phyloP scores from a whole-genome alignment of 2,888 invertebrate species.

The Dryomyza anilis region DNA sequence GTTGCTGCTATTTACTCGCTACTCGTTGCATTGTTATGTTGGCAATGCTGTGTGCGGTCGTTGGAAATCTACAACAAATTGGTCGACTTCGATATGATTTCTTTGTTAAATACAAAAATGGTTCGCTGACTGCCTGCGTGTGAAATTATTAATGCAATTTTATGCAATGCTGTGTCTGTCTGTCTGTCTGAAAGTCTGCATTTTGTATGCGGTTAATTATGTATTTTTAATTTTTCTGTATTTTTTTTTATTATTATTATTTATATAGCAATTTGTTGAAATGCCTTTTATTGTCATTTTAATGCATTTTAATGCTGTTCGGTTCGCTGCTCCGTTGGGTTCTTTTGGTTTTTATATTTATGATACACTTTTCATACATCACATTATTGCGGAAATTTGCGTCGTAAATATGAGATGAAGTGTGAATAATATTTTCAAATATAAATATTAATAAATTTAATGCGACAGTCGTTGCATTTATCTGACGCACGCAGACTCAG shows the following conservation, averaged over 20 bases:
- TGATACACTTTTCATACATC: no score
- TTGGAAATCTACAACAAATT: no score
- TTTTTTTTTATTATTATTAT: no score
- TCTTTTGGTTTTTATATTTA: not conserved
- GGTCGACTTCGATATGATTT: no score
- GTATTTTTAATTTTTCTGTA: not conserved
- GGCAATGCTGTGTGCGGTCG: no score
- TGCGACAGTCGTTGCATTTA: constrained; percentile 2
- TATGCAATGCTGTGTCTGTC: not conserved
- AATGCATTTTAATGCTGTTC: not conserved
- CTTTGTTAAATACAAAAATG: no score
- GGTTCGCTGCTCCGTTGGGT: not conserved
- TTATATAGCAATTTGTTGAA: not conserved
- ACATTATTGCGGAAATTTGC: not conserved
- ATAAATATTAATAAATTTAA: not conserved
- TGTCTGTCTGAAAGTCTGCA: not conserved
- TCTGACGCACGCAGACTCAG: not conserved
- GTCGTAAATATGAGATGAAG: not conserved
- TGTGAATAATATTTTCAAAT: not conserved
- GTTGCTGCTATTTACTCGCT: no score
- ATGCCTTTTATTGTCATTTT: not conserved
- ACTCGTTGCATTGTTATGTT: no score
- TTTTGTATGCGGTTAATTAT: not conserved
- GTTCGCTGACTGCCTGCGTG: no score
- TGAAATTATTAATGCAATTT: no score